Percentiles rank a stretch among this genome's conserved stretches.
phyloP scores from a whole-genome alignment of 2,888 invertebrate genomes.

The Andrena camellia region DNA sequence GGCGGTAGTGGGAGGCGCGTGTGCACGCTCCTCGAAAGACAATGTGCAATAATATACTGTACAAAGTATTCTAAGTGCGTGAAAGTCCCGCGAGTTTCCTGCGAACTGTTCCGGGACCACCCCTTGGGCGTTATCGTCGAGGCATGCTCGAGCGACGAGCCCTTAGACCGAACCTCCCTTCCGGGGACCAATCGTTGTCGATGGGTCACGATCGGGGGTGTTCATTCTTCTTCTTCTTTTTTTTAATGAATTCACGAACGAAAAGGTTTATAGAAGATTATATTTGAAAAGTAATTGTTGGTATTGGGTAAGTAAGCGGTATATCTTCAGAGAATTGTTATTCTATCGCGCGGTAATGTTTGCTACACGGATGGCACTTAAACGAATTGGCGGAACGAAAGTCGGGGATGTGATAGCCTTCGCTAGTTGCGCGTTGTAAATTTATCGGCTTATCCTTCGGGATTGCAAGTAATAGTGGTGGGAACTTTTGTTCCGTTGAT shows the following conservation, averaged over 20 bases:
- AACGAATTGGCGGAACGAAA: neutral
- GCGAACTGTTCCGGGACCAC: slow-evolving; percentile 10
- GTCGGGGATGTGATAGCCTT: slow-evolving; percentile 7
- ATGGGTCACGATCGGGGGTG: slow-evolving; percentile 5
- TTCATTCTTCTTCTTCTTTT: neutral
- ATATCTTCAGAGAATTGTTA: slow-evolving; percentile 19
- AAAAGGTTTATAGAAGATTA: slow-evolving; percentile 29
- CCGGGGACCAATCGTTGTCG: slow-evolving; percentile 8
- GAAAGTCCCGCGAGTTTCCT: slow-evolving; percentile 33
- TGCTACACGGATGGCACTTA: neutral
- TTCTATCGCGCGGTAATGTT: slow-evolving; percentile 15
- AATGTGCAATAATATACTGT: slow-evolving; percentile 84
- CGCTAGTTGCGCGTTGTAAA: slow-evolving; percentile 32
- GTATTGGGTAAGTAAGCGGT: slow-evolving; percentile 59
- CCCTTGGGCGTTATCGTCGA: slow-evolving; percentile 12
- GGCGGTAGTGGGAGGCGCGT: slow-evolving; percentile 29
- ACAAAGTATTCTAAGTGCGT: slow-evolving; percentile 83
- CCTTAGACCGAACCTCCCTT: neutral
- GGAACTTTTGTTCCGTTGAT: slow-evolving; percentile 8
- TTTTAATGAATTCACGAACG: slow-evolving; percentile 17
- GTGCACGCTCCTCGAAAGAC: slow-evolving; percentile 68
- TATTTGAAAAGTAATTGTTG: slow-evolving; percentile 40
- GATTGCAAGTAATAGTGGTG: slow-evolving; percentile 25
- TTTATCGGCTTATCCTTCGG: neutral
- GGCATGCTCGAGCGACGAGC: neutral